Evolutionary conservation across 1,140 invertebrate genomes (phyloP).

Genomic region (Trachymyrmex septentrionalis): DNA sequence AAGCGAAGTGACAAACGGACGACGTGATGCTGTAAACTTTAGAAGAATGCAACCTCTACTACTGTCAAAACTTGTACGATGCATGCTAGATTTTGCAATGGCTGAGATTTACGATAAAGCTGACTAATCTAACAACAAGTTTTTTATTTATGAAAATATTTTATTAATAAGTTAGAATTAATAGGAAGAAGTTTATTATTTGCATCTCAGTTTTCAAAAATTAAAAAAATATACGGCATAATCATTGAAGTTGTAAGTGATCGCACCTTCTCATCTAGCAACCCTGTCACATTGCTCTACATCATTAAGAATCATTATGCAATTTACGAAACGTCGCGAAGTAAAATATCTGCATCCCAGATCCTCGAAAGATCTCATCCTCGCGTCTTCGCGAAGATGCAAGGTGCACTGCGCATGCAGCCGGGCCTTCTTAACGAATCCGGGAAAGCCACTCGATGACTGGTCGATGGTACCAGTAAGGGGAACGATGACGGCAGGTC

Average conservation of each 20-base stretch:
- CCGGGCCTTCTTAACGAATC: slow-evolving; percentile 71
- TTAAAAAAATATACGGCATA: not conserved
- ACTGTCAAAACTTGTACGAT: not conserved
- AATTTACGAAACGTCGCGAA: not conserved
- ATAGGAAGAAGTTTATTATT: not conserved
- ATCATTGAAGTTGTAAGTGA: not conserved
- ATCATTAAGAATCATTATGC: slow-evolving; percentile 20
- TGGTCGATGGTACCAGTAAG: slow-evolving; percentile 60
- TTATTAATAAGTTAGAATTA: not conserved
- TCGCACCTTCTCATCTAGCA: not conserved
- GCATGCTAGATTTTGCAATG: not conserved
- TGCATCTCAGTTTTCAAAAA: not conserved
- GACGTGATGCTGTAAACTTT: slow-evolving; percentile 71
- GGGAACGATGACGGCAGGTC: slow-evolving; percentile 70
- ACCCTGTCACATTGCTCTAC: no score
- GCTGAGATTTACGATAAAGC: not conserved
- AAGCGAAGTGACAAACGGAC: slow-evolving; percentile 69
- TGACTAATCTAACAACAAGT: slow-evolving; percentile 15
- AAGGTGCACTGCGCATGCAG: slow-evolving; percentile 61
- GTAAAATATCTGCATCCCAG: slow-evolving; percentile 4
- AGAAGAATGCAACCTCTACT: slow-evolving; percentile 49
- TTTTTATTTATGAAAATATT: not conserved
- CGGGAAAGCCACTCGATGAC: slow-evolving; percentile 73
- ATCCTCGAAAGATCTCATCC: slow-evolving; percentile 5
- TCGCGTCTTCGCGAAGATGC: slow-evolving; percentile 9